phyloP scores from a whole-genome alignment of 2,888 invertebrate species.

The Cataglyphis albicans region DNA sequence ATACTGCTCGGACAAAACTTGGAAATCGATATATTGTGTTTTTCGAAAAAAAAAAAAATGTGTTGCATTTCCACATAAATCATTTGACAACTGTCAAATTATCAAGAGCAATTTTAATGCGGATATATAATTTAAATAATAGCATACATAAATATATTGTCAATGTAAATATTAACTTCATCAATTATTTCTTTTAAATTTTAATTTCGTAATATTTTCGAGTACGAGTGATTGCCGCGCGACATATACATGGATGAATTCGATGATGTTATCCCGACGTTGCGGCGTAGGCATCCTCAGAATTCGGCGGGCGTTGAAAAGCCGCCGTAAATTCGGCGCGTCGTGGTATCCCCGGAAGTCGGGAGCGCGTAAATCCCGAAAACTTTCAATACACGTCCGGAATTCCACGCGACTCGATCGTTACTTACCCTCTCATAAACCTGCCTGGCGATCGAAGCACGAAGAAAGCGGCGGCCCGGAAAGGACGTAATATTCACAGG shows the following conservation, averaged over 20 bases:
- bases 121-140: background rate
- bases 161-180: background rate
- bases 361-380: conserved; percentile 75
- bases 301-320: conserved; percentile 45
- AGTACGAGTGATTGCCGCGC: background rate
- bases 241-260: conserved; percentile 4
- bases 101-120: background rate
- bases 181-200: background rate
- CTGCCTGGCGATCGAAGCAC: conserved; percentile 54
- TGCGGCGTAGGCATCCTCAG: conserved; percentile 38
- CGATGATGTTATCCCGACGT: conserved; percentile 23
- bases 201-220: background rate
- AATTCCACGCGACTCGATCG: conserved; percentile 66
- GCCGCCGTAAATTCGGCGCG: conserved; percentile 65
- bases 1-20: conserved; percentile 44
- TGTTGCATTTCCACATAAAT: background rate
- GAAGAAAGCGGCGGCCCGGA: conserved; percentile 51
- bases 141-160: background rate
- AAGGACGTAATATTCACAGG: conserved; percentile 76
- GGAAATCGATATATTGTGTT: background rate
- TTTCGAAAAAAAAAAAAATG: background rate
- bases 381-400: conserved; percentile 71
- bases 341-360: conserved; percentile 68
- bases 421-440: conserved; percentile 66
- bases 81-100: background rate